phyloP scores from a whole-genome alignment of 2,797 vertebrate species.

The Clarias fuscus region DNA sequence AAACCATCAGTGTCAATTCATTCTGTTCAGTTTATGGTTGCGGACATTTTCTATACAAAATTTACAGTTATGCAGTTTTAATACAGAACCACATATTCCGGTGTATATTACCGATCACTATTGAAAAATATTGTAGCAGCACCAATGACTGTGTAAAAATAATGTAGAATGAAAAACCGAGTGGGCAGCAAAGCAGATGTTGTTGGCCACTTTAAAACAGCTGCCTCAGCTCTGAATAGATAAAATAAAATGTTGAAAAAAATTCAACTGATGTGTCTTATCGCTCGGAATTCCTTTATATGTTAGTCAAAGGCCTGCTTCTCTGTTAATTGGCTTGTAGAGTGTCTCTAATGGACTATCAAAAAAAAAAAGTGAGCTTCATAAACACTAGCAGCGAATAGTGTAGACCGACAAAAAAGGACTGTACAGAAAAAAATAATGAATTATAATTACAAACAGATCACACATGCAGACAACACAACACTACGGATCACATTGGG shows the following conservation, averaged over 20 bases:
- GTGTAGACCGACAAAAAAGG: conserved; percentile 46
- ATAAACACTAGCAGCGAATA: conserved; percentile 28
- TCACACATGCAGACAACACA: conserved; percentile 45
- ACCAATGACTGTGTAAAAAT: neutral
- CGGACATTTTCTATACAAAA: neutral
- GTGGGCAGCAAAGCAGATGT: neutral
- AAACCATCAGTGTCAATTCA: conserved; percentile 4
- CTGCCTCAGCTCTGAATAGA: neutral
- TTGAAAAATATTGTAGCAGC: neutral
- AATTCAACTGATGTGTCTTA: neutral
- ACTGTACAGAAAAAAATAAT: conserved; percentile 22
- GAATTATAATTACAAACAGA: neutral
- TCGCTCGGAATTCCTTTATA: neutral
- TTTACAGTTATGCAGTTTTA: neutral
- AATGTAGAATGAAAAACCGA: conserved; percentile 1
- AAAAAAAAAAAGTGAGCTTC: conserved; percentile 6
- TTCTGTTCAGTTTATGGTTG: neutral
- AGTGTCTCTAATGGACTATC: conserved; percentile 29
- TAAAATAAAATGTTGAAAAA: no score
- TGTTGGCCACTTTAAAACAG: neutral
- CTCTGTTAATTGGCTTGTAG: neutral
- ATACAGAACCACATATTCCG: neutral
- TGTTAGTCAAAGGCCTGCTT: neutral
- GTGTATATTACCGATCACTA: neutral
- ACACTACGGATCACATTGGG: conserved; percentile 64